Evolutionary conservation across 2,113 vertebrate species (phyloP).

Genomic region (Ceuthmochares aereus): DNA sequence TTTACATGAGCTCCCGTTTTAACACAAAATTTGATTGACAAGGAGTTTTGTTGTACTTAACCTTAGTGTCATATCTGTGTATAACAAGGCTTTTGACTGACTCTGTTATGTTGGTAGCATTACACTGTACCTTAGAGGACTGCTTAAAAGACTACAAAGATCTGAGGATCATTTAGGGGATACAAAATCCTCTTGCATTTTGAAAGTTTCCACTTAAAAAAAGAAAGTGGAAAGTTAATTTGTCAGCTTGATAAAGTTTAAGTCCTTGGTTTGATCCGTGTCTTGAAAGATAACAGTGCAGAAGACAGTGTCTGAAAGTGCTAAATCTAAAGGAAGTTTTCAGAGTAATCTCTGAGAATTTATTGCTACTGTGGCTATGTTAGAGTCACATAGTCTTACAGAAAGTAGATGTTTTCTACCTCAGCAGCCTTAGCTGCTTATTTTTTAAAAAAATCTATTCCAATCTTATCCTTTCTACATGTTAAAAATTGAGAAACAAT

Average conservation of each 20-base stretch:
- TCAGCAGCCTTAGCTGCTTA: background rate
- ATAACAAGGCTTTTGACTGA: background rate
- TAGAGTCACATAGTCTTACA: background rate
- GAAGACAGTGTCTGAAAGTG: background rate
- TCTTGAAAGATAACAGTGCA: background rate
- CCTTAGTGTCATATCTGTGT: background rate
- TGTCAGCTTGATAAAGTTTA: background rate
- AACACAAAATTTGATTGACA: conserved; percentile 7
- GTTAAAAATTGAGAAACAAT: background rate
- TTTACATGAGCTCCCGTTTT: background rate
- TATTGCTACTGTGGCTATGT: background rate
- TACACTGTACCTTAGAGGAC: background rate
- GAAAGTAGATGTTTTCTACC: background rate
- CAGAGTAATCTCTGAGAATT: background rate
- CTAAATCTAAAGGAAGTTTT: background rate
- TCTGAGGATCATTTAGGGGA: background rate
- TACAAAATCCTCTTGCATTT: background rate
- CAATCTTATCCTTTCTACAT: background rate
- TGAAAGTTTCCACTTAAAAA: background rate
- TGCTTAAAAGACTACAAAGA: background rate
- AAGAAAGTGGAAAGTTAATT: background rate
- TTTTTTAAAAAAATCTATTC: background rate
- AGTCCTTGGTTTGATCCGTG: background rate
- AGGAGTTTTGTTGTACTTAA: background rate
- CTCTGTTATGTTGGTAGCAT: background rate